These are phyloP conservation scores for Triplophysa bombifrons DNA, from an alignment of 2,797 vertebrate species.

Conservation along the genomic window DNA sequence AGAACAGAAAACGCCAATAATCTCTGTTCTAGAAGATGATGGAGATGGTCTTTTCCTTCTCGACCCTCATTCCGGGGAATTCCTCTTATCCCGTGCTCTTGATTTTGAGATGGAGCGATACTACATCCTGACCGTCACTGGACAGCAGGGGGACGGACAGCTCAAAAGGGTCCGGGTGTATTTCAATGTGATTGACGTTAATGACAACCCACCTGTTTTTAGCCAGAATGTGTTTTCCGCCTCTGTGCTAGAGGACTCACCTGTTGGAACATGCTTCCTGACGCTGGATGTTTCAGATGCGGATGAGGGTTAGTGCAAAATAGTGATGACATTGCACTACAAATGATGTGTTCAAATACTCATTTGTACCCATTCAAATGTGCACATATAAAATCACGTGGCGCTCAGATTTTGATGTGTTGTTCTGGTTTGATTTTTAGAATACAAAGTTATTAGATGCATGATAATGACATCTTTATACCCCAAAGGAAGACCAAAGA, in stretches of 20 bases:
- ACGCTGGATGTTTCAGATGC: constrained; percentile 73
- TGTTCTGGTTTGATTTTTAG: neutral
- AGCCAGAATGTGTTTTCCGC: constrained; percentile 62
- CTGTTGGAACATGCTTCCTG: constrained; percentile 70
- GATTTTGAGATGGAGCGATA: constrained; percentile 76
- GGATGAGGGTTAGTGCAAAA: constrained; percentile 69
- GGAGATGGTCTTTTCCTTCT: constrained; percentile 78
- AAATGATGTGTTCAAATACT: neutral
- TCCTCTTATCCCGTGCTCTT: constrained; percentile 75
- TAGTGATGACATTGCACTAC: no score
- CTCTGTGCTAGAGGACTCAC: constrained; percentile 67
- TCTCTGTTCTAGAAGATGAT: constrained; percentile 76
- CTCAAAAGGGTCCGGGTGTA: constrained; percentile 75
- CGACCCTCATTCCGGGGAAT: constrained; percentile 74
- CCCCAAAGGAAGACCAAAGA: neutral
- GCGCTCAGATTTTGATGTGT: neutral
- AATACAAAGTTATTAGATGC: no score
- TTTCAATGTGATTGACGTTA: constrained; percentile 78
- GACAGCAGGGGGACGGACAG: constrained; percentile 59
- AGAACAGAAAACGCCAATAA: constrained; percentile 66
- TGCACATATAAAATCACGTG: neutral
- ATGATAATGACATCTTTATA: neutral
- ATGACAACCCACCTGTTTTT: constrained; percentile 78
- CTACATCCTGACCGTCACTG: constrained; percentile 73
- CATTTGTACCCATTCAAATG: no score